These are phyloP conservation scores for Microcebus tavaratra DNA, from an alignment of 2,113 vertebrate genomes.

Conservation along the genomic window DNA sequence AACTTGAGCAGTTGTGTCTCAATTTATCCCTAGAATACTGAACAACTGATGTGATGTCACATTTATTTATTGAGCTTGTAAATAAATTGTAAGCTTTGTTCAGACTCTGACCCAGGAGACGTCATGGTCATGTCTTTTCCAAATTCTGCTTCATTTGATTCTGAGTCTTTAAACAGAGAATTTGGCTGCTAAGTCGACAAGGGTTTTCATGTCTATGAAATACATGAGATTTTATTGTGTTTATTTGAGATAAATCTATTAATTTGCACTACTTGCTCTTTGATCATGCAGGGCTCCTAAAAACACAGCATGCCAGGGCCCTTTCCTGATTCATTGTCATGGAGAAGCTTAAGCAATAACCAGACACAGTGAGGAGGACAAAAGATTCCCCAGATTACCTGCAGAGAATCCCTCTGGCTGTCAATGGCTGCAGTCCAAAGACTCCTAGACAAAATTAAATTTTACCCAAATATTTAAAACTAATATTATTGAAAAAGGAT, in stretches of 20 bases:
- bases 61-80: not conserved
- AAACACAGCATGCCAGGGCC: conserved; percentile 15
- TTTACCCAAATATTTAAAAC: conserved; percentile 33
- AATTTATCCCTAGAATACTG: not conserved
- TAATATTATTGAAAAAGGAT: not conserved
- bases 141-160: conserved; percentile 24
- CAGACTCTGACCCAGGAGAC: not conserved
- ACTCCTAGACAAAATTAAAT: not conserved
- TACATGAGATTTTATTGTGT: conserved; percentile 34
- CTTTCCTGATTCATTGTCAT: conserved; percentile 41
- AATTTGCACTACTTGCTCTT: conserved; percentile 59
- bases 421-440: not conserved
- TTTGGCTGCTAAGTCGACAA: not conserved
- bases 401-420: conserved; percentile 8
- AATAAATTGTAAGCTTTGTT: not conserved
- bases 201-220: conserved; percentile 37
- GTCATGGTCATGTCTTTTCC: not conserved
- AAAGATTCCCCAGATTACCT: not conserved
- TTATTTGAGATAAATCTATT: conserved; percentile 50
- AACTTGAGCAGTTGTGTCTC: not conserved
- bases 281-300: conserved; percentile 46
- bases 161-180: conserved; percentile 5
- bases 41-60: not conserved
- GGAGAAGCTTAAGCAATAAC: not conserved
- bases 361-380: not conserved